A percentile compares a stretch with the other conserved stretches of the same genome.
phyloP scores from a whole-genome alignment of 2,888 invertebrate species.

The Latrodectus hesperus region DNA sequence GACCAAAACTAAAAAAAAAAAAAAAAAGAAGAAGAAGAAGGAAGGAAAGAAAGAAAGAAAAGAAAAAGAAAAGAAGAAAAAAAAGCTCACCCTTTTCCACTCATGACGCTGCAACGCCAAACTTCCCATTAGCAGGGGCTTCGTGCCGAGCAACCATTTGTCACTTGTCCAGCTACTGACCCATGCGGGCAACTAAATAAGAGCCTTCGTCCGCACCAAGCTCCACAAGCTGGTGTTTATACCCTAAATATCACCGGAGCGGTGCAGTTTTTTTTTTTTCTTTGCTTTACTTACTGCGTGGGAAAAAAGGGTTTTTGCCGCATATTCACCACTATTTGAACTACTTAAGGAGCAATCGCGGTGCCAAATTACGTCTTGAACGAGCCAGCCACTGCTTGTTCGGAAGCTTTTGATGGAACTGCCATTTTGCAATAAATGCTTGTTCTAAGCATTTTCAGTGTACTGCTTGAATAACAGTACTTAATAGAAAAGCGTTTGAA shows the following conservation, averaged over 20 bases:
- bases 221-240: conserved; percentile 15
- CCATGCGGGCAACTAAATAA: conserved; percentile 49
- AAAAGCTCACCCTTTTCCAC: neutral
- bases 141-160: conserved; percentile 57
- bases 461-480: no score
- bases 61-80: neutral
- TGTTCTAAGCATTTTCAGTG: no score
- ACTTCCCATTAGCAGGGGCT: conserved; percentile 12
- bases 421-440: neutral
- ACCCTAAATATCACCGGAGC: conserved; percentile 11
- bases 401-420: neutral
- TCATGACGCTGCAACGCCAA: conserved; percentile 16
- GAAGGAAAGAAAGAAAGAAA: no score
- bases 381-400: neutral
- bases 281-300: neutral
- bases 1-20: no score
- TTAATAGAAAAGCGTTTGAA: no score
- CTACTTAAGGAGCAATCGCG: neutral
- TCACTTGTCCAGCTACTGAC: conserved; percentile 34
- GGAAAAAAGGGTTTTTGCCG: neutral
- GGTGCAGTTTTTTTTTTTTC: neutral
- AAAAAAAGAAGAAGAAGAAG: neutral
- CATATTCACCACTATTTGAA: neutral
- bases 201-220: neutral
- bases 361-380: neutral